phyloP scores from a whole-genome alignment of 2,888 invertebrate genomes.

The Epirrhoe tristata region DNA sequence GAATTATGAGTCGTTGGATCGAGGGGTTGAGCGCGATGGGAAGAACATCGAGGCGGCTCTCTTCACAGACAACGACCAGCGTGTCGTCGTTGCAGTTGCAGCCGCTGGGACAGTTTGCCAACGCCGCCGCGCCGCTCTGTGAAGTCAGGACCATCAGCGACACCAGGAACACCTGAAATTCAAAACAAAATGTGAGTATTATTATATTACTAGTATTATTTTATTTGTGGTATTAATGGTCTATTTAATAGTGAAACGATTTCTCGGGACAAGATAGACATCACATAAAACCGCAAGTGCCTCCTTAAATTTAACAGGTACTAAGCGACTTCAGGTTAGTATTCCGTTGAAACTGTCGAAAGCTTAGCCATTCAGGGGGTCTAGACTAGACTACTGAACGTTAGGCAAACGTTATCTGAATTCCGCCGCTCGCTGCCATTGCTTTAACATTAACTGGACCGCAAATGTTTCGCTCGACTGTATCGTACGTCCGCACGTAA shows the following conservation, averaged over 20 bases:
- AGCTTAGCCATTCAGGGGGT: constrained; percentile 44
- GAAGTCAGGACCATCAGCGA: constrained; percentile 70
- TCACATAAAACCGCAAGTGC: constrained; percentile 27
- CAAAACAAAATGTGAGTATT: constrained; percentile 36
- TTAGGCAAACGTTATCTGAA: constrained; percentile 49
- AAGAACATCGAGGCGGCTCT: constrained; percentile 94
- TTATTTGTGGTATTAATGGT: background rate
- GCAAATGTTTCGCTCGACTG: constrained; percentile 49
- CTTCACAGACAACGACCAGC: constrained; percentile 93
- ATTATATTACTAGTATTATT: background rate
- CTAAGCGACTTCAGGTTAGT: constrained; percentile 36
- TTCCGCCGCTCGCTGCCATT: constrained; percentile 43
- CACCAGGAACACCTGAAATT: constrained; percentile 75
- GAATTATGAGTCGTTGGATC: constrained; percentile 93
- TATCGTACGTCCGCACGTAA: constrained; percentile 42
- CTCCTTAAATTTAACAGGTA: constrained; percentile 29
- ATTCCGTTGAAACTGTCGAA: constrained; percentile 48
- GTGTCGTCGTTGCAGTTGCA: constrained; percentile 96
- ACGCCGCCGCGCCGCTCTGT: constrained; percentile 81
- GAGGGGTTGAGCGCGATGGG: constrained; percentile 97
- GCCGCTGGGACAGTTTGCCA: constrained; percentile 93
- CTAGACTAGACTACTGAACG: constrained; percentile 39
- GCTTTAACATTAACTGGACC: constrained; percentile 50
- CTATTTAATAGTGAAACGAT: constrained; percentile 27
- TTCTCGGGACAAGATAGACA: constrained; percentile 9